These are phyloP conservation scores for Acrobasis consociella DNA, from an alignment of 2,888 invertebrate genomes.

Conservation along the genomic window DNA sequence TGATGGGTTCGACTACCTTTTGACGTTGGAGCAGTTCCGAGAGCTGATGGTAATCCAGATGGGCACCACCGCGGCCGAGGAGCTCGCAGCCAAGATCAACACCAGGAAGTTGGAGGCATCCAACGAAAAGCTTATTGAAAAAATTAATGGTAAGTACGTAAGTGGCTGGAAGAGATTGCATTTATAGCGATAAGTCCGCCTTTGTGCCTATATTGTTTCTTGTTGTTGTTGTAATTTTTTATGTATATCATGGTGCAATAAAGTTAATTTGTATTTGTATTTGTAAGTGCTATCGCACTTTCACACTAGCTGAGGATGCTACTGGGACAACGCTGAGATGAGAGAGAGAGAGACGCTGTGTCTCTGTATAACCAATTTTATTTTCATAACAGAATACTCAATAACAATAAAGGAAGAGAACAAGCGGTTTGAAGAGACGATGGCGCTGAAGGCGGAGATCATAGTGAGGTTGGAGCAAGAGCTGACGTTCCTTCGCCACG, in stretches of 20 bases:
- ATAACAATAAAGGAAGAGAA: constrained; percentile 52
- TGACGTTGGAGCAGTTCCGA: constrained; percentile 62
- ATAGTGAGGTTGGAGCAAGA: constrained; percentile 55
- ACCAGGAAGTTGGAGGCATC: constrained; percentile 68
- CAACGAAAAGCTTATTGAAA: constrained; percentile 59
- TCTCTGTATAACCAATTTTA: not conserved
- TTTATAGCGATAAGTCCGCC: no score
- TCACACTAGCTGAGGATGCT: no score
- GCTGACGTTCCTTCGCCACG: constrained; percentile 39
- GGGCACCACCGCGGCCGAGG: constrained; percentile 72
- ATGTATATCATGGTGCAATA: no score
- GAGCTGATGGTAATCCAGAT: constrained; percentile 66
- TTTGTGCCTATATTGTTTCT: no score
- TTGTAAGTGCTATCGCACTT: no score
- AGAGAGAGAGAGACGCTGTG: no score
- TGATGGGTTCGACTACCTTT: constrained; percentile 53
- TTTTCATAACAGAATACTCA: constrained; percentile 44
- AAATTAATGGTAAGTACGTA: constrained; percentile 63
- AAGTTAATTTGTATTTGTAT: no score
- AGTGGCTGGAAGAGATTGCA: no score
- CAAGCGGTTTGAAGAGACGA: constrained; percentile 48
- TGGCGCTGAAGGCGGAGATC: constrained; percentile 50
- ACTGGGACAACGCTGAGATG: no score
- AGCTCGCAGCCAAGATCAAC: constrained; percentile 63
- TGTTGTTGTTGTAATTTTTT: no score